Percentiles rank a stretch among this genome's conserved stretches.
Evolutionary conservation across 2,113 vertebrate species (phyloP).

Genomic region (Lamprologus speciosus): DNA sequence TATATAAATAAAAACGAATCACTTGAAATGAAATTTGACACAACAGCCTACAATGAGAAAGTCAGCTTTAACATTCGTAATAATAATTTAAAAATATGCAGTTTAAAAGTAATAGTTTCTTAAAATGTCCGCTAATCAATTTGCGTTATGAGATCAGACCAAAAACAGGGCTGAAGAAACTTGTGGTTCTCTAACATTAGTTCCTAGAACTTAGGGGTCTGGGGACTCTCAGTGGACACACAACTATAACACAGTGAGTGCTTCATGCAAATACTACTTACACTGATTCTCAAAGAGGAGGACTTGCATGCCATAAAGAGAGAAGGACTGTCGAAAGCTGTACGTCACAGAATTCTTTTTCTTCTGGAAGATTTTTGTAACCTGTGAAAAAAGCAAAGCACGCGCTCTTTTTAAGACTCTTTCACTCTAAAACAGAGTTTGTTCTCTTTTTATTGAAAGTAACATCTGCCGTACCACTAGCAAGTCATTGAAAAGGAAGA

Average conservation of each 20-base stretch:
- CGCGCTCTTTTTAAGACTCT: neutral
- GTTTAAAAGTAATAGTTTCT: neutral
- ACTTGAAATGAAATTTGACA: rapidly evolving
- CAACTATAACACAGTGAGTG: neutral
- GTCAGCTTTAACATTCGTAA: rapidly evolving
- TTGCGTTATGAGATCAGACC: neutral
- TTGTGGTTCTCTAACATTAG: too few species aligned
- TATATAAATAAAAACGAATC: neutral
- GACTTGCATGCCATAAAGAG: slow-evolving; percentile 94
- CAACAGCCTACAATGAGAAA: neutral
- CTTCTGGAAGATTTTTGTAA: slow-evolving; percentile 99
- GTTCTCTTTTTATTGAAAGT: neutral
- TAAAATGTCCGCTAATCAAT: rapidly evolving
- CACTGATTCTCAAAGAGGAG: slow-evolving; percentile 95
- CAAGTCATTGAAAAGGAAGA: slow-evolving; percentile 97
- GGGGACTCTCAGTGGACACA: too few species aligned
- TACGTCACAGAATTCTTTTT: slow-evolving; percentile 97
- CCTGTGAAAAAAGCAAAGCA: slow-evolving; percentile 64
- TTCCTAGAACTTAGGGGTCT: neutral
- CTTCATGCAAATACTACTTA: slow-evolving; percentile 64
- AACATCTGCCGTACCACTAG: slow-evolving; percentile 80
- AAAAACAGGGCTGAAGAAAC: neutral
- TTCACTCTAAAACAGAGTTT: neutral
- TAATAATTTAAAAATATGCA: neutral
- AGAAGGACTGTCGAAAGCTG: slow-evolving; percentile 97